Evolutionary conservation across 2,888 invertebrate genomes (phyloP).

Genomic region (Thecophora atra): DNA sequence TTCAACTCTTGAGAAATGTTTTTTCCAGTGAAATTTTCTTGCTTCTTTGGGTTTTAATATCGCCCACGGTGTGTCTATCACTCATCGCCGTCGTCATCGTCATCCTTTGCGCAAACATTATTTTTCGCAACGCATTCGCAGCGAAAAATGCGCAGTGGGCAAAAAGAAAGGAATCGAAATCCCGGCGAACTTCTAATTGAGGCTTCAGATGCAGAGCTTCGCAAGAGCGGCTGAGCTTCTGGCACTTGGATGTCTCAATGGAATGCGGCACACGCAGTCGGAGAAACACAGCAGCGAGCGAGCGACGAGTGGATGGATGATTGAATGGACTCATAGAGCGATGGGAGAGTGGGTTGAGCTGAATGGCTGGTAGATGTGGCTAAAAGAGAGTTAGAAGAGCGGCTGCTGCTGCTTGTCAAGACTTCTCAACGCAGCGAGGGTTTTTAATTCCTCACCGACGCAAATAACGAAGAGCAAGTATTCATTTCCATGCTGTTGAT

Average conservation of each 20-base stretch:
- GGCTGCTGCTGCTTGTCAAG: conserved; percentile 38
- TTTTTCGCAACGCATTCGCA: conserved; percentile 30
- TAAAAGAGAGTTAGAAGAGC: neutral
- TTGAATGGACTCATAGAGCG: conserved; percentile 11
- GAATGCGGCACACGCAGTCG: conserved; percentile 42
- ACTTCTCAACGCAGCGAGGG: conserved; percentile 60
- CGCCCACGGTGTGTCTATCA: conserved; percentile 17
- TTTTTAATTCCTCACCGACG: conserved; percentile 60
- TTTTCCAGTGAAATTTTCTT: neutral
- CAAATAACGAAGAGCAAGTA: conserved; percentile 63
- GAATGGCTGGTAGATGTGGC: conserved; percentile 29
- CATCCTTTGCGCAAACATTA: conserved; percentile 46
- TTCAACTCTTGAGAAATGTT: neutral
- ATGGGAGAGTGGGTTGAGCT: conserved; percentile 22
- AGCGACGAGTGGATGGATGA: conserved; percentile 24
- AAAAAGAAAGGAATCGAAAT: conserved; percentile 46
- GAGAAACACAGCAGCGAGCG: conserved; percentile 35
- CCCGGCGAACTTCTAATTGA: conserved; percentile 44
- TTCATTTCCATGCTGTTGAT: conserved; percentile 45
- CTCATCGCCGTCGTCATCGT: conserved; percentile 12
- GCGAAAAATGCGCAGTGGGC: conserved; percentile 44
- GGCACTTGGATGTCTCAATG: conserved; percentile 40
- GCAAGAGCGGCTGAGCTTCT: conserved; percentile 6
- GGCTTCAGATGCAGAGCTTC: conserved; percentile 40
- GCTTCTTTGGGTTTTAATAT: neutral